Percentiles rank a stretch among this genome's conserved stretches.
These are phyloP conservation scores for Dasypolia templi DNA, from an alignment of 2,888 invertebrate genomes.

Conservation along the genomic window DNA sequence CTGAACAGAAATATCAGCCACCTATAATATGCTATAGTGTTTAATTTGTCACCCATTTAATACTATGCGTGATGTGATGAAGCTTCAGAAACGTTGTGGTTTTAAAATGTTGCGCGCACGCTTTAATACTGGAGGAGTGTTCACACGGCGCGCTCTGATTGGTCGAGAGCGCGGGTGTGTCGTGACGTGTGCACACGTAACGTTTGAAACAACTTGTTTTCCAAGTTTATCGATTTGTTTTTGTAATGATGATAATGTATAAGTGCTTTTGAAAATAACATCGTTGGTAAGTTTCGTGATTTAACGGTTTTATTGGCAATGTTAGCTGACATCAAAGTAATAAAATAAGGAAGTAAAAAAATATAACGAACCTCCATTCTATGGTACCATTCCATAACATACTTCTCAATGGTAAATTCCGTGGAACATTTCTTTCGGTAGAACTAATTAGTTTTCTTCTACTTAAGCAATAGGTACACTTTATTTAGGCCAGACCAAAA, in stretches of 20 bases:
- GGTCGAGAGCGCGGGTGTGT: slow-evolving; percentile 86
- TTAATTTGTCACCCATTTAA: slow-evolving; percentile 89
- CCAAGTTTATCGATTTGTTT: slow-evolving; percentile 68
- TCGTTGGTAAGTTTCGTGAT: neutral
- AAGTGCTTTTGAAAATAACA: slow-evolving; percentile 29
- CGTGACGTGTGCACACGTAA: slow-evolving; percentile 71
- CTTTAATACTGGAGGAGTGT: slow-evolving; percentile 82
- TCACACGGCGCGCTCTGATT: slow-evolving; percentile 79
- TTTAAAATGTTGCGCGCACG: slow-evolving; percentile 74
- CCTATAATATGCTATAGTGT: slow-evolving; percentile 85
- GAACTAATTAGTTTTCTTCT: neutral
- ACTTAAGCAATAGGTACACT: neutral
- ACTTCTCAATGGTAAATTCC: neutral
- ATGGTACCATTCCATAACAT: neutral
- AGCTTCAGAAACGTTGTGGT: slow-evolving; percentile 59
- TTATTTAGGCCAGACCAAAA: slow-evolving; percentile 18
- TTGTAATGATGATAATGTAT: slow-evolving; percentile 57
- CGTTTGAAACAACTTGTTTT: slow-evolving; percentile 63
- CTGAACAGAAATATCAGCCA: slow-evolving; percentile 90
- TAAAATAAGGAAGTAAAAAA: neutral
- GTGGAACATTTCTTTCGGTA: neutral
- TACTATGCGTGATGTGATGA: slow-evolving; percentile 64
- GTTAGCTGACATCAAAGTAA: neutral
- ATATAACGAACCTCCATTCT: neutral
- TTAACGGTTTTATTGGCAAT: neutral